Evolutionary conservation across 1,140 invertebrate genomes (phyloP).

Genomic region (Sesamia nonagrioides): DNA sequence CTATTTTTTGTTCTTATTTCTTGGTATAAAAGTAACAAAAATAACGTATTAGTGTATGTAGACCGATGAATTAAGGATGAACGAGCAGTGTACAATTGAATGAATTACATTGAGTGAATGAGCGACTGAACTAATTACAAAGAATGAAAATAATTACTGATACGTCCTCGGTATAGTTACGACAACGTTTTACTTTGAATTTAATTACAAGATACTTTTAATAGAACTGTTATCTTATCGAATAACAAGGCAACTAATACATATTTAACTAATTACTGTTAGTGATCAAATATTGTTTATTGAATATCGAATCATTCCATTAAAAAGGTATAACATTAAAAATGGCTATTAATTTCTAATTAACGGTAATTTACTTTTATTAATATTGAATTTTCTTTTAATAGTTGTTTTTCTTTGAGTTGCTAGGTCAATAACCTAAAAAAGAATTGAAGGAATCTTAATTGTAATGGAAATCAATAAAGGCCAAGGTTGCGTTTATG

Average conservation of each 20-base stretch:
- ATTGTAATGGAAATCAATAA: too few relatives aligned
- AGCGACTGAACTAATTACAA: slow-evolving; percentile 26
- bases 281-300: background rate
- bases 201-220: background rate
- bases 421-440: too few relatives aligned
- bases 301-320: too few relatives aligned
- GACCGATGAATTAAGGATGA: background rate
- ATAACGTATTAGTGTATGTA: background rate
- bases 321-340: too few relatives aligned
- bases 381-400: too few relatives aligned
- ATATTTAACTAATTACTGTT: background rate
- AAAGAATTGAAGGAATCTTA: too few relatives aligned
- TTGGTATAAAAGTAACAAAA: too few relatives aligned
- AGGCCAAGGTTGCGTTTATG: too few relatives aligned
- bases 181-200: background rate
- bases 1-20: too few relatives aligned
- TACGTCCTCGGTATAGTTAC: background rate
- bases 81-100: slow-evolving; percentile 1
- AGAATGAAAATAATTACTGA: slow-evolving; percentile 6
- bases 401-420: too few relatives aligned
- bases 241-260: background rate
- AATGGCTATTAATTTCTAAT: too few relatives aligned
- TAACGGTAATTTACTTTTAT: too few relatives aligned
- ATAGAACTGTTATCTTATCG: slow-evolving; percentile 8
- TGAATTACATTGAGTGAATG: slow-evolving; percentile 9